These are phyloP conservation scores for Chymomyza fuscimana DNA, from an alignment of 2,888 invertebrate genomes.

Conservation along the genomic window DNA sequence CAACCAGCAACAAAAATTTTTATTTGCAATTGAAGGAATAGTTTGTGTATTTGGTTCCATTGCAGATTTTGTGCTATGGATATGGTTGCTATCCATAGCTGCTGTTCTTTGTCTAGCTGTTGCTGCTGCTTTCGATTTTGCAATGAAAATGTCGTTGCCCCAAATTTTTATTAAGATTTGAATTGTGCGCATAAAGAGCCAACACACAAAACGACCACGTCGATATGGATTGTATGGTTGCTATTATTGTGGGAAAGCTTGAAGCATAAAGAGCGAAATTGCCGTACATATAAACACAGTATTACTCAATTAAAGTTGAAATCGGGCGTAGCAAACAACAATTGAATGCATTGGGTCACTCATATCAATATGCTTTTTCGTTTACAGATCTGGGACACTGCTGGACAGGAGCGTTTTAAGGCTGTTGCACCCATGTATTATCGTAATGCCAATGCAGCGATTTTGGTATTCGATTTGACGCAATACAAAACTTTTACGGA, in stretches of 20 bases:
- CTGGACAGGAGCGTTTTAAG: slow-evolving; percentile 83
- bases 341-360: not conserved
- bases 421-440: slow-evolving; percentile 98
- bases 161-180: slow-evolving; percentile 64
- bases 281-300: slow-evolving; percentile 59
- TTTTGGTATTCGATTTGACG: slow-evolving; percentile 92
- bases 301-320: slow-evolving; percentile 64
- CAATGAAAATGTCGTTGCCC: slow-evolving; percentile 64
- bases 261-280: slow-evolving; percentile 58
- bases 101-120: slow-evolving; percentile 34
- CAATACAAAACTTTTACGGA: slow-evolving; percentile 86
- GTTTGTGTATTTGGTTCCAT: slow-evolving; percentile 37
- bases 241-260: slow-evolving; percentile 58
- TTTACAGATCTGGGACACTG: slow-evolving; percentile 80
- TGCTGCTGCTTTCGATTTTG: slow-evolving; percentile 33
- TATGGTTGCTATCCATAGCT: not conserved
- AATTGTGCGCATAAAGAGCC: slow-evolving; percentile 58
- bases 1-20: slow-evolving; percentile 7
- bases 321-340: slow-evolving; percentile 6
- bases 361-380: slow-evolving; percentile 4
- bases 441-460: slow-evolving; percentile 93
- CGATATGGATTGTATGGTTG: slow-evolving; percentile 49
- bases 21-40: slow-evolving; percentile 38
- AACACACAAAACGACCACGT: slow-evolving; percentile 12
- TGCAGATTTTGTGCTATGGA: not conserved